Percentiles rank a stretch among this genome's conserved stretches.
phyloP scores from a whole-genome alignment of 2,888 invertebrate genomes.

The Tanytarsus gracilentus region DNA sequence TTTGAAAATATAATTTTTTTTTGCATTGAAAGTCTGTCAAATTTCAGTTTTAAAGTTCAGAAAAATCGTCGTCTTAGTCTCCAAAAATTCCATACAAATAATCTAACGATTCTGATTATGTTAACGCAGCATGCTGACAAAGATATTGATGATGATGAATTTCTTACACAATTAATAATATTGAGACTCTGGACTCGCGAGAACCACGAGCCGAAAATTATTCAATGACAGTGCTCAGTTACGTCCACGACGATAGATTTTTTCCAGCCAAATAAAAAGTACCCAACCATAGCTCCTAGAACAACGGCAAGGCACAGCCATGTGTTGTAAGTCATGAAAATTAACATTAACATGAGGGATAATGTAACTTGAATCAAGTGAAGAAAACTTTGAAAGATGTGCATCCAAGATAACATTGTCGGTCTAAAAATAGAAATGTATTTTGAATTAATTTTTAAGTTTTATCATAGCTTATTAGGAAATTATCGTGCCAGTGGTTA shows the following conservation, averaged over 20 bases:
- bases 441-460: not conserved
- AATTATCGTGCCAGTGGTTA: conserved; percentile 3
- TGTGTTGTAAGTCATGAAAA: conserved; percentile 95
- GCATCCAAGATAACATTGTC: conserved; percentile 73
- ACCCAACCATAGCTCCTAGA: conserved; percentile 80
- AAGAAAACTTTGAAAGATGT: conserved; percentile 76
- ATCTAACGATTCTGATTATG: not conserved
- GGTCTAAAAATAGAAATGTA: conserved; percentile 52
- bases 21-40: no score
- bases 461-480: not conserved
- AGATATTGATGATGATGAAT: not conserved
- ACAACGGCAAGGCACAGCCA: conserved; percentile 88
- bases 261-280: conserved; percentile 93
- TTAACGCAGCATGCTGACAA: not conserved
- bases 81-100: conserved; percentile 2
- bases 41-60: no score
- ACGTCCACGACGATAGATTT: conserved; percentile 88
- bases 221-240: conserved; percentile 90
- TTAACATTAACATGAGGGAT: conserved; percentile 89
- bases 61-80: no score
- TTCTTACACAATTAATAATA: not conserved
- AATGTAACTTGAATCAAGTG: conserved; percentile 84
- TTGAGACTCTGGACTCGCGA: not conserved
- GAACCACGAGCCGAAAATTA: not conserved
- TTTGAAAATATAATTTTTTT: no score